Evolutionary conservation across 2,797 vertebrate genomes (phyloP).

Genomic region (Cephalopachus bancanus): DNA sequence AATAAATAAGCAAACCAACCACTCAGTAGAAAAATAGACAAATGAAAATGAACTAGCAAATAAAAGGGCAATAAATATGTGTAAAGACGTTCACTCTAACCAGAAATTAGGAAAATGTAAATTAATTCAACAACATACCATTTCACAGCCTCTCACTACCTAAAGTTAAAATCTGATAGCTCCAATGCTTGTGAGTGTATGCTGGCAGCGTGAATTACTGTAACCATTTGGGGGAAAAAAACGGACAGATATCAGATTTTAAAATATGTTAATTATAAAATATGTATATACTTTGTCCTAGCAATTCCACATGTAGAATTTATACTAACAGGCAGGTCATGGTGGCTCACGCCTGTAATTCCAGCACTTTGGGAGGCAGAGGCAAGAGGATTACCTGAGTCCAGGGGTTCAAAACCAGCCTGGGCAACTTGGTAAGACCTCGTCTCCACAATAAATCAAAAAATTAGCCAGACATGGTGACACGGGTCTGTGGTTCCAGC

Average conservation of each 20-base stretch:
- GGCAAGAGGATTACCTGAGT: no score
- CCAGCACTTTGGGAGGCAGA: no score
- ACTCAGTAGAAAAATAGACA: not conserved
- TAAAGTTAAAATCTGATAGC: constrained; percentile 52
- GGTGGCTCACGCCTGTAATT: not conserved
- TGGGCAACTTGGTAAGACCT: no score
- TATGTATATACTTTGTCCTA: not conserved
- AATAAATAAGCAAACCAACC: constrained; percentile 23
- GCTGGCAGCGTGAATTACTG: not conserved
- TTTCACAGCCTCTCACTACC: constrained; percentile 42
- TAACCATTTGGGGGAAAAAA: not conserved
- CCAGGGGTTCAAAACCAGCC: no score
- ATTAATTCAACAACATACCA: constrained; percentile 1
- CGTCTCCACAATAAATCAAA: no score
- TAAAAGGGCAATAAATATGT: not conserved
- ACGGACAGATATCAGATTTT: constrained; percentile 9
- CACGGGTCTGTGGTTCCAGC: no score
- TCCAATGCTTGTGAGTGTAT: not conserved
- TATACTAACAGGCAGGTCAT: not conserved
- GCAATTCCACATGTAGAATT: constrained; percentile 24
- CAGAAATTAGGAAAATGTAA: constrained; percentile 41
- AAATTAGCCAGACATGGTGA: no score
- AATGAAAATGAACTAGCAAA: constrained; percentile 62
- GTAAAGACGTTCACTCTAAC: constrained; percentile 13
- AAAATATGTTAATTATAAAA: constrained; percentile 49